phyloP scores from a whole-genome alignment of 2,797 vertebrate genomes.

The Florisuga fusca region DNA sequence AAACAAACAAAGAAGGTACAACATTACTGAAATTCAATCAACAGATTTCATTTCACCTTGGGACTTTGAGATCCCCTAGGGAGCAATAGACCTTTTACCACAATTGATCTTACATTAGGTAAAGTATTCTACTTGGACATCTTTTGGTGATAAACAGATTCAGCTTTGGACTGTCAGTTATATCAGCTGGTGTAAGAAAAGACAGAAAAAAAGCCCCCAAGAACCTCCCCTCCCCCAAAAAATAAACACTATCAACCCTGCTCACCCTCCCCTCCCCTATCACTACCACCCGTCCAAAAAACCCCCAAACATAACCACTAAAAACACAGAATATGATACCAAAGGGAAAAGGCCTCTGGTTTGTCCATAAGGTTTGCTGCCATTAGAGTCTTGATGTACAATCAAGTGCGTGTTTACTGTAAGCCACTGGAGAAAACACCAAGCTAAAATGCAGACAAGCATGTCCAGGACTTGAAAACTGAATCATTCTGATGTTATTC shows the following conservation, averaged over 20 bases:
- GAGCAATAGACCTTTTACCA: constrained; percentile 2
- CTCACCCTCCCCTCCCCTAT: no score
- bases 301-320: no score
- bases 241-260: no score
- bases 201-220: no score
- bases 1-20: not conserved
- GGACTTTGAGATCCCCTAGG: not conserved
- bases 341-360: not conserved
- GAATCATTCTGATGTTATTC: not conserved
- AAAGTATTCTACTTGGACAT: not conserved
- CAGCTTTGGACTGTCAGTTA: not conserved
- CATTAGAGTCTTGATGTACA: not conserved
- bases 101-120: constrained; percentile 5
- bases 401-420: not conserved
- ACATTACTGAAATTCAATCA: constrained; percentile 29
- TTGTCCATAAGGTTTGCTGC: not conserved
- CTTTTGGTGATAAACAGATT: not conserved
- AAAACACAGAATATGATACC: not conserved
- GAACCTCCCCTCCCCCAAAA: no score
- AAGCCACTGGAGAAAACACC: not conserved
- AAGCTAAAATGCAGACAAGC: not conserved
- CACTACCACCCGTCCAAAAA: no score
- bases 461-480: not conserved
- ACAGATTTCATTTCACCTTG: constrained; percentile 16
- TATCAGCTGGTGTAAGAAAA: not conserved